Base-by-base conservation (phyloP, 1,140 invertebrate genomes). In the Drosophila insularis region DNA sequence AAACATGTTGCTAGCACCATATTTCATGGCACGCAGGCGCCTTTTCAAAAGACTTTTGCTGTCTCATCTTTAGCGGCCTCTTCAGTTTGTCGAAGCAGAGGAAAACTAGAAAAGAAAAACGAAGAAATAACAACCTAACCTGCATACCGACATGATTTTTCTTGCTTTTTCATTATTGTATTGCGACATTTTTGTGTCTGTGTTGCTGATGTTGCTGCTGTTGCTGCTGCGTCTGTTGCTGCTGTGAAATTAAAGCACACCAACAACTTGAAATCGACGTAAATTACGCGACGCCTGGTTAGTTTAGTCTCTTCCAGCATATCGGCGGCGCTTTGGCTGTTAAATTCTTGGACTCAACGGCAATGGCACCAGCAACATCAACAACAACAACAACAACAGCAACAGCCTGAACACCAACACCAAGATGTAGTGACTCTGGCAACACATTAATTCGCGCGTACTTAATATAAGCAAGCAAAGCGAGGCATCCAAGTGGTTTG, bases 371-470 rank as follows among this genome's bases (percentile, higher is more conserved):
- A 37, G 58, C 19, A 53, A 46, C 60, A 21, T 6, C 53, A 71
- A 71, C 56, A 66, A 37, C 71, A 74, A 66, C 63, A 39, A 23
- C 74, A 55, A 14, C 63, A 23, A 27, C 46, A 31, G 62, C 62
- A 55, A 59, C 65, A 58, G 63, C 63, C 63, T 58, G 55, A 68
- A 72, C 70, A 68, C 17, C 50, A 72, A 70, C 43, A 50, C 68
- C 66, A 89, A 84, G 84, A 89, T 87, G 80, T 78, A 87, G 61
- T 84, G 84, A 87, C 84, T 89, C 70, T 56, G 31, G 76, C 82
- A 84, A 80, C 84, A 87, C 82, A 87, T 87, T 87, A 87, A 87
- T 87, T 87, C 82, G 81, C 82, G 82, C 82, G 79, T 87, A 87
- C 82, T 87, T 87, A 87, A 84, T 80, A 89, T 77, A 70, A 77